Conservation (phyloP, 2,797 vertebrate species). For the Fringilla coelebs region DNA sequence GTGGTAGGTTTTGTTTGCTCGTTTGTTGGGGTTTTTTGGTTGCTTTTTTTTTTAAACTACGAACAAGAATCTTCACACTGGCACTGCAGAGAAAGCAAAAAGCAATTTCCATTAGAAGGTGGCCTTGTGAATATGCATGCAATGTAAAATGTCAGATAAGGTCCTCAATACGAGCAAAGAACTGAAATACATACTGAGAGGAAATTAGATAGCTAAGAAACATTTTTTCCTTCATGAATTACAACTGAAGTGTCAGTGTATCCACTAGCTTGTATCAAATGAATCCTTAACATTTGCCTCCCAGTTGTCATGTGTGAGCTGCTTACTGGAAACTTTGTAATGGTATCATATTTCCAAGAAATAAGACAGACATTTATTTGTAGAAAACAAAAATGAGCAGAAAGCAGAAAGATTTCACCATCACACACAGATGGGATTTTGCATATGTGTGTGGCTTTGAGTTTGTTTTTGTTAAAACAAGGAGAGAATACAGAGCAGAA, state of each 20-base stretch:
- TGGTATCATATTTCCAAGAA: background rate
- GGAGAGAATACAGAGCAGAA: background rate
- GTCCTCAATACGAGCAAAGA: background rate
- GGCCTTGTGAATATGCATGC: background rate
- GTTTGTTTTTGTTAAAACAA: background rate
- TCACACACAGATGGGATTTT: background rate
- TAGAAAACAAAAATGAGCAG: background rate
- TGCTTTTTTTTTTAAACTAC: background rate
- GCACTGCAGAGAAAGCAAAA: background rate
- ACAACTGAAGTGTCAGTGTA: background rate
- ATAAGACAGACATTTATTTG: background rate
- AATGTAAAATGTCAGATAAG: background rate
- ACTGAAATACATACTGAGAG: background rate
- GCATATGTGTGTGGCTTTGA: background rate
- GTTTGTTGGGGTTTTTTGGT: background rate
- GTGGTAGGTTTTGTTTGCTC: background rate
- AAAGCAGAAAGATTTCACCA: background rate
- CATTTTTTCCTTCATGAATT: background rate
- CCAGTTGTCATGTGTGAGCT: background rate
- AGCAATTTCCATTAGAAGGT: background rate
- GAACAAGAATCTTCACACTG: background rate
- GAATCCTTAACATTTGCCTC: background rate
- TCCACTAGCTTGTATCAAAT: background rate
- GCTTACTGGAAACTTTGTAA: background rate
- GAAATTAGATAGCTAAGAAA: conserved; percentile 5